Percentiles rank a stretch among this genome's conserved stretches.
Evolutionary conservation across 2,888 invertebrate species (phyloP).

Genomic region (Saturnia pavonia): DNA sequence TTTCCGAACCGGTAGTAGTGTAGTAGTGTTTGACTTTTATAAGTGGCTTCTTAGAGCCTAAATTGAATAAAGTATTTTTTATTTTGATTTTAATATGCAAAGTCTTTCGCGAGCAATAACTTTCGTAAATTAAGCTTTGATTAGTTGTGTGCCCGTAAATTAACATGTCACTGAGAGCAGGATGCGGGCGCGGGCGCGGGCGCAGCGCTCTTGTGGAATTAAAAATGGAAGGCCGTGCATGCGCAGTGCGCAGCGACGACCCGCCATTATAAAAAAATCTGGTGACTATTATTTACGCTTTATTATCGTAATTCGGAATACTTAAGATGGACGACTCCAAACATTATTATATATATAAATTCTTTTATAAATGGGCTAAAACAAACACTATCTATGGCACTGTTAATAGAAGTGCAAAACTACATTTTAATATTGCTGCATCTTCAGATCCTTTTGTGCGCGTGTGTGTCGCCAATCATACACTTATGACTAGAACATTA

Average conservation of each 20-base stretch:
- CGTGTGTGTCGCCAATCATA: background rate
- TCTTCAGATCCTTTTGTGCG: background rate
- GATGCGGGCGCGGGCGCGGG: background rate
- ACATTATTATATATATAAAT: constrained; percentile 18
- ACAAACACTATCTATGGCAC: background rate
- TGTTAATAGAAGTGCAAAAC: background rate
- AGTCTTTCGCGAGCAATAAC: background rate
- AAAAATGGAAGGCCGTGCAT: constrained; percentile 23
- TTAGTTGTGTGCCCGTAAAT: too few species aligned
- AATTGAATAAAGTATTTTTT: too few species aligned
- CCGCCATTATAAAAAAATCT: constrained; percentile 52
- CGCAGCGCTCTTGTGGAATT: background rate
- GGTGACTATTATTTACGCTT: constrained; percentile 48
- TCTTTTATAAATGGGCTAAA: background rate
- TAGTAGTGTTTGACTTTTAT: too few species aligned
- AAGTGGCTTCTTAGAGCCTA: too few species aligned
- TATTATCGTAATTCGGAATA: constrained; percentile 59
- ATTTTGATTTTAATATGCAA: background rate
- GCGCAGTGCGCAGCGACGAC: constrained; percentile 25
- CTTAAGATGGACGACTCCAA: constrained; percentile 48
- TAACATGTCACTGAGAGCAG: background rate
- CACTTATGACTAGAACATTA: background rate
- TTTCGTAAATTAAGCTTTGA: background rate
- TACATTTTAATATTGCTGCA: background rate
- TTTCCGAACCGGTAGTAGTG: too few species aligned